Percentiles rank a stretch among this genome's conserved stretches.
Conservation (phyloP, 2,888 invertebrate genomes). For the Ophion slaviceki region DNA sequence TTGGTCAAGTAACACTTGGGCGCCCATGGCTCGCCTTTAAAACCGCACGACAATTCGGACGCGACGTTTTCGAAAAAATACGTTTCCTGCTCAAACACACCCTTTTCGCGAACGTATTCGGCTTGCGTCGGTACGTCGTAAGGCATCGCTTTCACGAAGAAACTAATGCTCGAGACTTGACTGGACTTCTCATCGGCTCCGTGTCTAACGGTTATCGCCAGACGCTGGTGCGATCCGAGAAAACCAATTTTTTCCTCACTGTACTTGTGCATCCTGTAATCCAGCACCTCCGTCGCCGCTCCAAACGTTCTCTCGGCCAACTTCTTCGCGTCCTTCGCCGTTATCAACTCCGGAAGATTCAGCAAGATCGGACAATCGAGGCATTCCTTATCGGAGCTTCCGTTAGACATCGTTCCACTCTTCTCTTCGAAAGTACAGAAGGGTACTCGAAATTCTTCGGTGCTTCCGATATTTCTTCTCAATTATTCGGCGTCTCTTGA, state of each 20-base stretch:
- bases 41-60: slow-evolving; percentile 79
- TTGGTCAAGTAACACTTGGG: slow-evolving; percentile 79
- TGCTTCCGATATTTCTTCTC: not conserved
- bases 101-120: slow-evolving; percentile 83
- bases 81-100: slow-evolving; percentile 84
- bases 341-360: slow-evolving; percentile 50
- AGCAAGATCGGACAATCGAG: not conserved
- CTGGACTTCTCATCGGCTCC: slow-evolving; percentile 31
- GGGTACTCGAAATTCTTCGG: too few species aligned
- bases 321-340: slow-evolving; percentile 52
- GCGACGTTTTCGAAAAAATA: slow-evolving; percentile 83
- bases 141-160: slow-evolving; percentile 87
- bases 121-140: slow-evolving; percentile 84
- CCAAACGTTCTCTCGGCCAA: slow-evolving; percentile 46
- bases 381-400: slow-evolving; percentile 12
- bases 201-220: slow-evolving; percentile 66
- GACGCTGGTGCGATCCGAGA: slow-evolving; percentile 74
- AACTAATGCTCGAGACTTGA: slow-evolving; percentile 70
- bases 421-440: not conserved
- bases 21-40: slow-evolving; percentile 75
- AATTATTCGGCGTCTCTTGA: not conserved
- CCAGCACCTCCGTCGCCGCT: slow-evolving; percentile 64
- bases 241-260: slow-evolving; percentile 76
- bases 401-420: slow-evolving; percentile 40
- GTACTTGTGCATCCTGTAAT: slow-evolving; percentile 71